phyloP scores from a whole-genome alignment of 2,113 vertebrate genomes.

The Nesospiza acunhae region DNA sequence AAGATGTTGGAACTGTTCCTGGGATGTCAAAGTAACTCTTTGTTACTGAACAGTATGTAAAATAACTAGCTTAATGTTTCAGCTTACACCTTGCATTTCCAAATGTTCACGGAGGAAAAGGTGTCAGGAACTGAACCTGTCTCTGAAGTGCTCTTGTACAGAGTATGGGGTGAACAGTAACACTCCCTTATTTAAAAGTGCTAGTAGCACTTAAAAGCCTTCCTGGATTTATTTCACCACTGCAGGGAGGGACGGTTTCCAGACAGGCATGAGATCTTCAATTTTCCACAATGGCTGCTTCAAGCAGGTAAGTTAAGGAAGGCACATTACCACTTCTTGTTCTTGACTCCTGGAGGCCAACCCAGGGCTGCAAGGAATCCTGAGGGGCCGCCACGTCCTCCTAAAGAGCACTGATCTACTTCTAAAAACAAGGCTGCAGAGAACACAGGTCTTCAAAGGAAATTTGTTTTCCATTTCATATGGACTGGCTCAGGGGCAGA shows the following conservation, averaged over 20 bases:
- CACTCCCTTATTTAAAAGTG: not conserved
- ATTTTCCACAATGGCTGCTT: not conserved
- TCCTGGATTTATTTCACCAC: not conserved
- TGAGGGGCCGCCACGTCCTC: not conserved
- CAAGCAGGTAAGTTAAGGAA: not conserved
- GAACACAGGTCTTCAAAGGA: not conserved
- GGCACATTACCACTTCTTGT: not conserved
- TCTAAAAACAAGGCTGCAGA: not conserved
- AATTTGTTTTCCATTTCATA: not conserved
- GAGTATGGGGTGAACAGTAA: rapidly evolving
- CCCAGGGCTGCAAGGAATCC: not conserved
- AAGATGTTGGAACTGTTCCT: not conserved
- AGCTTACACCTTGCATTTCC: not conserved
- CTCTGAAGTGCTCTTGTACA: too few relatives aligned
- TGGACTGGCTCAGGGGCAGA: not conserved
- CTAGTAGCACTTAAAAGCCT: too few relatives aligned
- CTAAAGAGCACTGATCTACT: not conserved
- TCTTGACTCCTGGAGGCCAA: not conserved
- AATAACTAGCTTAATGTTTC: not conserved
- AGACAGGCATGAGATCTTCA: not conserved
- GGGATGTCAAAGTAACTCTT: not conserved
- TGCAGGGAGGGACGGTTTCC: rapidly evolving
- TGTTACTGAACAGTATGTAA: not conserved
- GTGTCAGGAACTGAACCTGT: not conserved
- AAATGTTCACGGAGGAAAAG: not conserved